Conservation (phyloP, 2,797 vertebrate genomes). For the Denticeps clupeoides region DNA sequence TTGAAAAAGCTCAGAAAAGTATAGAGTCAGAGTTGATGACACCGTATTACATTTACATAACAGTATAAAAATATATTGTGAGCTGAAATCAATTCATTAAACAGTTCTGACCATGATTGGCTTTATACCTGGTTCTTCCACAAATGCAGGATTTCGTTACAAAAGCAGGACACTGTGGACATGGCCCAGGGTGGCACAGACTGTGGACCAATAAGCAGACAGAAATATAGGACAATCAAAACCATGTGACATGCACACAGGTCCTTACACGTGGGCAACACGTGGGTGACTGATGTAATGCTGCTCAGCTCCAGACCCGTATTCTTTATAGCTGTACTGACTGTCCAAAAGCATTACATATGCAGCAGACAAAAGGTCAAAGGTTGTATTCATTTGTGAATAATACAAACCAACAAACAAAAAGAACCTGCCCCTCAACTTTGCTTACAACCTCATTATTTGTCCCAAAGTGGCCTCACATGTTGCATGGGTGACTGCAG, state of each 20-base stretch:
- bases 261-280: too few relatives aligned
- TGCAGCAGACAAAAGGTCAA: too few relatives aligned
- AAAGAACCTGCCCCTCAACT: too few relatives aligned
- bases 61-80: background rate
- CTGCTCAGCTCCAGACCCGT: too few relatives aligned
- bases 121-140: conserved; percentile 75
- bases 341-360: too few relatives aligned
- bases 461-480: conserved; percentile 60
- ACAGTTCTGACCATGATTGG: background rate
- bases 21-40: too few relatives aligned
- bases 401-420: too few relatives aligned
- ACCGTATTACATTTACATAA: background rate
- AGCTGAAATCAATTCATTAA: background rate
- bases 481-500: conserved; percentile 93
- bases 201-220: conserved; percentile 50
- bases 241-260: too few relatives aligned
- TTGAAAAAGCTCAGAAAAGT: too few relatives aligned
- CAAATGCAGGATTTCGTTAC: conserved; percentile 86
- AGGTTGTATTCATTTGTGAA: too few relatives aligned
- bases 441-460: background rate
- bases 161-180: conserved; percentile 90
- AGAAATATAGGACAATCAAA: background rate
- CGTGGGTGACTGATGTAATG: too few relatives aligned
- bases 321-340: too few relatives aligned
- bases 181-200: conserved; percentile 94